Evolutionary conservation across 2,797 vertebrate species (phyloP).

Genomic region (Taeniopygia guttata): DNA sequence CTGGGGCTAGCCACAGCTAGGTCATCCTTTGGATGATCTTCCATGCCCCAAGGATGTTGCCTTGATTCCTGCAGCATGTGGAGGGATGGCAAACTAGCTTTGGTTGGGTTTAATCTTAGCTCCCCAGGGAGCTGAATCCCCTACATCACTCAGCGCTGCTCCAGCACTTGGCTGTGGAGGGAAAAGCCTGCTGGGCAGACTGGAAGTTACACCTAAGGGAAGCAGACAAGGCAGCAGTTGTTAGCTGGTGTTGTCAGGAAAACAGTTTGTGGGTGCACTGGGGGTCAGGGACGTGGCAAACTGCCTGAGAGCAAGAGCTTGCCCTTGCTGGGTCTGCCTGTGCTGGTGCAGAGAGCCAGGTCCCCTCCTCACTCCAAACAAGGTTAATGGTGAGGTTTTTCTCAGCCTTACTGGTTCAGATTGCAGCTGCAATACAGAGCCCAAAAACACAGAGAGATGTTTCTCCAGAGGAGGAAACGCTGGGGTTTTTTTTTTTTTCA

Average conservation of each 20-base stretch:
- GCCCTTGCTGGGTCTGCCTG: background rate
- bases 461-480: background rate
- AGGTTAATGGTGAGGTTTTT: background rate
- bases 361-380: background rate
- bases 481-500: background rate
- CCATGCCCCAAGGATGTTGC: background rate
- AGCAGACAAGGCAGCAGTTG: background rate
- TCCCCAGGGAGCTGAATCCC: background rate
- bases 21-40: background rate
- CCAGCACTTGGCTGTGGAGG: background rate
- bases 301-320: background rate
- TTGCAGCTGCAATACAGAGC: background rate
- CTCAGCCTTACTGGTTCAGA: background rate
- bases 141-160: fast-evolving
- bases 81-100: background rate
- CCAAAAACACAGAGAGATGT: background rate
- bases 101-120: background rate
- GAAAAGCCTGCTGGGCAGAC: background rate
- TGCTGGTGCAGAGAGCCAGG: background rate
- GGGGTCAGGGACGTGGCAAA: background rate
- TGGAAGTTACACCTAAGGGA: background rate
- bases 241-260: background rate
- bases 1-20: background rate
- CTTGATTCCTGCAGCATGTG: background rate
- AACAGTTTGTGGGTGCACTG: background rate